Base-by-base conservation (phyloP, 2,888 invertebrate species). In the Glomeris marginata region DNA sequence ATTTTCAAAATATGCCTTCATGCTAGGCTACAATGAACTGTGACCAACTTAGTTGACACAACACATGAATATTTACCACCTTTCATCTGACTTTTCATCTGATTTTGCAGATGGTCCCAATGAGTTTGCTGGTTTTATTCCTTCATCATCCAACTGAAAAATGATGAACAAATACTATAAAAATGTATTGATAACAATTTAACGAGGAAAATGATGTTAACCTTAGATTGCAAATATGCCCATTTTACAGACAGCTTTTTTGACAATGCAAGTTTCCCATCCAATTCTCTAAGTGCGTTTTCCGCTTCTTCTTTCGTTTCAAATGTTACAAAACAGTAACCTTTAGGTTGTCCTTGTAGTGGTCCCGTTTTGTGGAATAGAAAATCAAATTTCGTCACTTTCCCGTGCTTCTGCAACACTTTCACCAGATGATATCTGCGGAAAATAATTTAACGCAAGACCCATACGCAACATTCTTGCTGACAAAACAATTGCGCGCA, bases 301-400 rank as follows among this genome's bases (percentile, higher is more conserved):
- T 76, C 67, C 0, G 88, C 87, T 58, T 84, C 80, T 47, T 74
- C 72, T 40, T 68, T 68, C 64, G 76, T 74, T 48, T 63, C 60
- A 65, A 82, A 92, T 0, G 90, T 90, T 47, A 90, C 86, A 68
- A 94, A 94, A 18, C 91, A 91, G 65, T 91, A 94, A 18, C 94
- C 92, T 54, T 90, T 74, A 1, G 92, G 87, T 66, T 85, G 85
- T 47, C 91, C 91, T 58, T 79, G 77, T 58, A 83, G 77, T 37
- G 90, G 87, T 58, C 92, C 92, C 57, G 81, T 79, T 58, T 88
- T 87, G 69, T 92, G 90, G 67, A 90, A 91, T 58, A 94, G 77
- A 72, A 91, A 82, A 72, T 94, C 92, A 72, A 92, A 91, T 78
- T 91, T 90, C 73, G 87, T 85, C 64, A 92, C 84, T 65, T 77